Evolutionary conservation across 2,888 invertebrate species (phyloP).

Genomic region (Celastrina argiolus): DNA sequence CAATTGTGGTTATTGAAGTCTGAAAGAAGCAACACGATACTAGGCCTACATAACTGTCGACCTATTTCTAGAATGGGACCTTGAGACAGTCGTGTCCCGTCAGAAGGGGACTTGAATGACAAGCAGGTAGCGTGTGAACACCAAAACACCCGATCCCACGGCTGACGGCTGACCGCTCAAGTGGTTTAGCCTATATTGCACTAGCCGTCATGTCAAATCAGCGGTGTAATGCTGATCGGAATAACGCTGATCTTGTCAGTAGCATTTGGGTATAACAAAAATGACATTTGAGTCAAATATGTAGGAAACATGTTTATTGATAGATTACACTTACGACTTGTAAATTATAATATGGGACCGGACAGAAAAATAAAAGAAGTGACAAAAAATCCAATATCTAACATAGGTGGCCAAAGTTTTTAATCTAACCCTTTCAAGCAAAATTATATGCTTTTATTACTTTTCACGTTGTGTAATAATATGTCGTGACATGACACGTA

Average conservation of each 20-base stretch:
- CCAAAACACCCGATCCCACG: slow-evolving; percentile 40
- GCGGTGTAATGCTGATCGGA: not conserved
- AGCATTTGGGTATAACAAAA: not conserved
- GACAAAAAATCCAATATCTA: too few relatives aligned
- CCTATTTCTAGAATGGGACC: slow-evolving; percentile 45
- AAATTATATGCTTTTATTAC: too few relatives aligned
- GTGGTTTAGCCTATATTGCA: slow-evolving; percentile 3
- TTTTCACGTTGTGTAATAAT: too few relatives aligned
- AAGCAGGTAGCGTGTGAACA: slow-evolving; percentile 53
- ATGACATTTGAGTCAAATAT: not conserved
- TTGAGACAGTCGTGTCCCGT: slow-evolving; percentile 1
- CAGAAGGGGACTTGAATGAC: slow-evolving; percentile 47
- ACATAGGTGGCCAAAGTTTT: too few relatives aligned
- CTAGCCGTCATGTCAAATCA: not conserved
- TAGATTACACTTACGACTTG: too few relatives aligned
- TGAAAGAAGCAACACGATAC: not conserved
- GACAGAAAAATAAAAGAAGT: too few relatives aligned
- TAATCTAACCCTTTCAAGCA: too few relatives aligned
- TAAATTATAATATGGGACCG: too few relatives aligned
- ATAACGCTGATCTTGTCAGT: too few relatives aligned
- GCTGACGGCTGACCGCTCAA: not conserved
- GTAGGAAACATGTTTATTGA: too few relatives aligned
- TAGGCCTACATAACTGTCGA: not conserved
- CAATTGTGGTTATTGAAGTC: too few relatives aligned
- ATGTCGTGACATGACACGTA: too few relatives aligned